phyloP scores from a whole-genome alignment of 2,113 vertebrate species.

The Canis aureus region DNA sequence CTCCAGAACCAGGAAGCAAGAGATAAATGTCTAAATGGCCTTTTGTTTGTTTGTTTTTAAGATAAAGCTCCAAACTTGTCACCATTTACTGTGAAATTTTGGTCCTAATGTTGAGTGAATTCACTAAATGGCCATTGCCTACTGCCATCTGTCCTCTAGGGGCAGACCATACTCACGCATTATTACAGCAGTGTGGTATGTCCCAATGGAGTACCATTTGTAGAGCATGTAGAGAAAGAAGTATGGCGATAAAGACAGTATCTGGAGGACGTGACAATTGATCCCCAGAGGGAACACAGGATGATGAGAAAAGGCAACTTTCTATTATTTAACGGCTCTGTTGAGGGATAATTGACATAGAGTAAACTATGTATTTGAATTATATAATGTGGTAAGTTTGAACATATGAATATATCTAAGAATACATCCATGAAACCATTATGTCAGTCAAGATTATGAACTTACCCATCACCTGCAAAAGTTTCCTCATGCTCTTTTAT shows the following conservation, averaged over 20 bases:
- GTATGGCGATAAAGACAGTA: neutral
- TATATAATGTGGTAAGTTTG: neutral
- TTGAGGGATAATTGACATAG: neutral
- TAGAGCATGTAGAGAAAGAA: neutral
- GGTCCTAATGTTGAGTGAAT: neutral
- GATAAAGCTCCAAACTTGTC: neutral
- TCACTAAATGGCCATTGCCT: neutral
- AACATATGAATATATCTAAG: neutral
- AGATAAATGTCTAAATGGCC: neutral
- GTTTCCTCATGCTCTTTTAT: neutral
- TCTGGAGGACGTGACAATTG: neutral
- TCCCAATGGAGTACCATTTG: neutral
- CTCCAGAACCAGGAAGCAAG: neutral
- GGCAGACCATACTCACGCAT: neutral
- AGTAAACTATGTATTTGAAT: neutral
- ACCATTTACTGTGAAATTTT: neutral
- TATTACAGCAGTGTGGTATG: fast-evolving
- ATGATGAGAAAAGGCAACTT: neutral
- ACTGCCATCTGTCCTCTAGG: neutral
- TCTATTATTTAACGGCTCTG: neutral
- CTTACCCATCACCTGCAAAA: neutral
- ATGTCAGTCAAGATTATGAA: neutral
- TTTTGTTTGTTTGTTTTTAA: neutral
- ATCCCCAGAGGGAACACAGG: neutral
- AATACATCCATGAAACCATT: neutral